Evolutionary conservation across 2,113 vertebrate species (phyloP).

Genomic region (Chaetorhynchus papuensis): DNA sequence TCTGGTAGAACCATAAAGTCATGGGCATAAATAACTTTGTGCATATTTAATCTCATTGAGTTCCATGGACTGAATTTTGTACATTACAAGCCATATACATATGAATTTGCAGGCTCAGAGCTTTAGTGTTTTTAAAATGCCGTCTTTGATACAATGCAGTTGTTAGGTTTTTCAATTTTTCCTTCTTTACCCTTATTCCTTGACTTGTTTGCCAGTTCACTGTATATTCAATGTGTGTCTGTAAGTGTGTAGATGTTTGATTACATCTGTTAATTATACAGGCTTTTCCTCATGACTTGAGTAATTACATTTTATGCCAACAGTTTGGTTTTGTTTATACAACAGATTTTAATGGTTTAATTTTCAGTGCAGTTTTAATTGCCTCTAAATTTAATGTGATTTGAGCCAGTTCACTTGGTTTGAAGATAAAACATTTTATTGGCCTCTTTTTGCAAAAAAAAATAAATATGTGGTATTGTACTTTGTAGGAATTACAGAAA

Average conservation of each 20-base stretch:
- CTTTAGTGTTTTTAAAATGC: neutral
- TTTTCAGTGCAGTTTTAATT: constrained; percentile 37
- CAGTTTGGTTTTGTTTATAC: constrained; percentile 43
- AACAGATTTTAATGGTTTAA: constrained; percentile 43
- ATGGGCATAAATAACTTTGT: neutral
- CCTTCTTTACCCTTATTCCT: neutral
- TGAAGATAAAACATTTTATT: neutral
- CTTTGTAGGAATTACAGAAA: neutral
- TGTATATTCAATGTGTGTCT: neutral
- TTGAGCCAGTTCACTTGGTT: constrained; percentile 53
- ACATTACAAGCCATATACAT: neutral
- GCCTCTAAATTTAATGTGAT: constrained; percentile 29
- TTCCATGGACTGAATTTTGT: neutral
- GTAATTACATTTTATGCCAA: constrained; percentile 22
- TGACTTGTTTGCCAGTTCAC: constrained; percentile 5
- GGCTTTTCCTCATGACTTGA: constrained; percentile 31
- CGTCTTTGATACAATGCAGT: neutral
- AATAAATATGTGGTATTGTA: neutral
- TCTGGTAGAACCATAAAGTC: neutral
- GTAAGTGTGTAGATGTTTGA: constrained; percentile 43
- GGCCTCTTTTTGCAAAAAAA: neutral
- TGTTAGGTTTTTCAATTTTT: neutral
- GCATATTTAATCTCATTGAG: neutral
- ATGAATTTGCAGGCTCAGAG: neutral
- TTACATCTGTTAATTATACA: constrained; percentile 29